Evolutionary conservation across 2,113 vertebrate genomes (phyloP), one percentile per base, ranked within the genome.

Genomic region (Phrynocephalus versicolor): DNA sequence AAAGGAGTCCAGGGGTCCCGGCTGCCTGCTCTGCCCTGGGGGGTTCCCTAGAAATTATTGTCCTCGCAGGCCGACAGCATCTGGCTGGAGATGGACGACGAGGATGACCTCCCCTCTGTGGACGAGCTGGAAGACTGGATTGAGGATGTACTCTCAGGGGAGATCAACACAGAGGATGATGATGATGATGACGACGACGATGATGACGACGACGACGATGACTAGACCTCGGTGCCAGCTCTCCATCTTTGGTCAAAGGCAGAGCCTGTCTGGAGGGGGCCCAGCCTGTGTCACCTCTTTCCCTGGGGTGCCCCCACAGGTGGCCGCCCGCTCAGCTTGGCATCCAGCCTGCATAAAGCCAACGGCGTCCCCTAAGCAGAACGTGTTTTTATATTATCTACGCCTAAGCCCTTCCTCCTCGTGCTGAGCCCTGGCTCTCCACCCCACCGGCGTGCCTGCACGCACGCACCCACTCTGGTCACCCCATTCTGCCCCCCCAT

Each of bases 41-140:
- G 37, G 3, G 4, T 12, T 21, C 41, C 45, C 8, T 8, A 1
- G 1, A 30, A 12, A n/a, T 41, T 55, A 5, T 4, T 7, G 3
- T 0, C 16, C 14, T 41, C 71, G 13, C 91, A 98, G 98, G 98
- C 97, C 1, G 98, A 98, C 91, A 98, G 98, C n/a, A 89, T 98
- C 78, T 98, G 98, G 98, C 92, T 98, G 97, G 97, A 98, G 72
- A 98, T 98, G 97, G 97, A 98, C 3, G 95, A 98, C 0, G 95
- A 97, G 3, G 97, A 98, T 7, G 97, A 98, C 89, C 96, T 98
- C 94, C 98, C 98, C 2, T 93, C 97, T 0, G 92, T 97, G 0
- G 97, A 97, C 0, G 97, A 98, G 93, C 93, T 98, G 64, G 97
- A 98, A 88, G 96, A 96, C 92, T 98, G 98, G 98, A 95, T 98